Base-by-base conservation (phyloP, 2,797 vertebrate species). In the Phataginus tetradactyla region DNA sequence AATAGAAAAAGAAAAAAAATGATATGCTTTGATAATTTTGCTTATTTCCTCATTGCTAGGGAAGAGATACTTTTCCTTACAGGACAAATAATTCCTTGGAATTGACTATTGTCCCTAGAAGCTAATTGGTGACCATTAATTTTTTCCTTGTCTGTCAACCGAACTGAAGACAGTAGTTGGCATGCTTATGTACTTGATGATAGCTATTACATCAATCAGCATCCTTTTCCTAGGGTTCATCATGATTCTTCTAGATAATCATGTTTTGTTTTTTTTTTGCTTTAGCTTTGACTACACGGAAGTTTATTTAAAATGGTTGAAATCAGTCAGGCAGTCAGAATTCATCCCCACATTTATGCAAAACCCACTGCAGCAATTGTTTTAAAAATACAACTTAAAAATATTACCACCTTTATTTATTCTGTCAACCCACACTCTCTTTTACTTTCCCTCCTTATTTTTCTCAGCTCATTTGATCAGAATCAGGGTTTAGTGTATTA, bases 91-190 rank as follows among this genome's bases (percentile, higher is more conserved):
- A 81, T 95, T 96, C 93, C 84, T 94, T 86, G 10, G 64, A 96
- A 90, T 94, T 92, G 71, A 91, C 79, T 86, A 42, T 96, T 96
- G 55, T 97, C 53, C 49, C 59, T 88, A 89, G 69, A 96, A 97
- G 20, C 42, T 92, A 95, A 96, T 89, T 84, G 83, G 88, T 91
- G 90, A 59, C 69, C 7, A 20, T 78, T 92, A 79, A 83, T 89
- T 92, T 88, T 90, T 95, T 86, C 61, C 25, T 91, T 95, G 5
- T 42, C 75, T 96, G n/a, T 96, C 49, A 74, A 74, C 78, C 86
- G 13, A 96, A 96, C n/a, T 91, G 74, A 93, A 95, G 97, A 95
- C 66, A 96, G 74, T 97, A 94, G 61, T 86, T 96, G 91, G 69
- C 91, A 93, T 77, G 23, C 51, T 96, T 64, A 93, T 83, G 86